Evolutionary conservation across 2,888 invertebrate species (phyloP).

Genomic region (Lepidochitona cinerea): DNA sequence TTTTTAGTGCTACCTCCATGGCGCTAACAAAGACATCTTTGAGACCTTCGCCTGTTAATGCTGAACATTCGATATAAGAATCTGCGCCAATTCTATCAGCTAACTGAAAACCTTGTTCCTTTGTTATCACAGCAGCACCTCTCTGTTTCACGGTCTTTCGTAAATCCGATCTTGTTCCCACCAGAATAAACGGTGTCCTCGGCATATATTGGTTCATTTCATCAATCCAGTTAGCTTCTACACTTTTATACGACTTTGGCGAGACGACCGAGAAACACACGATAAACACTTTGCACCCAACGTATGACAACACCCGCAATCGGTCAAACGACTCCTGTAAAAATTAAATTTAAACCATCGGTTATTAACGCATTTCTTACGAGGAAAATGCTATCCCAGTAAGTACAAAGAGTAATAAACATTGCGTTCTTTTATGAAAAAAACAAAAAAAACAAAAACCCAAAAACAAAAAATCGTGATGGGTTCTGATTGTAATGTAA

Average conservation of each 20-base stretch:
- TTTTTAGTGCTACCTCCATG: neutral
- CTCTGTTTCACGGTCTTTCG: constrained; percentile 49
- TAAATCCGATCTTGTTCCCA: constrained; percentile 59
- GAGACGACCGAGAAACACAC: constrained; percentile 62
- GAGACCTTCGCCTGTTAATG: constrained; percentile 46
- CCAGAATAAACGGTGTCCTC: constrained; percentile 54
- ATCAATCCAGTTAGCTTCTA: constrained; percentile 59
- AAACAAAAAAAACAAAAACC: too few relatives aligned
- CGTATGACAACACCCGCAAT: constrained; percentile 60
- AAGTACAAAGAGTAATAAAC: too few relatives aligned
- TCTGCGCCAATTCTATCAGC: constrained; percentile 44
- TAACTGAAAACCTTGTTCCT: constrained; percentile 40
- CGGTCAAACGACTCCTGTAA: constrained; percentile 63
- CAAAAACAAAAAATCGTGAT: too few relatives aligned
- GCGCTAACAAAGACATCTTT: neutral
- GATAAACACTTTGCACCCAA: constrained; percentile 64
- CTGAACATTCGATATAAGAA: constrained; percentile 55
- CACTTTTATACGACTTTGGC: constrained; percentile 54
- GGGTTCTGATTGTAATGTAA: too few relatives aligned
- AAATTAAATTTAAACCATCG: too few relatives aligned
- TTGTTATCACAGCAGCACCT: constrained; percentile 30
- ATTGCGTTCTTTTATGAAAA: too few relatives aligned
- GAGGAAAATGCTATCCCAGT: too few relatives aligned
- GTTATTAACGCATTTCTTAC: too few relatives aligned
- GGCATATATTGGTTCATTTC: constrained; percentile 57